These are phyloP conservation scores for Dioctria rufipes DNA, from an alignment of 2,888 invertebrate genomes.

Conservation along the genomic window DNA sequence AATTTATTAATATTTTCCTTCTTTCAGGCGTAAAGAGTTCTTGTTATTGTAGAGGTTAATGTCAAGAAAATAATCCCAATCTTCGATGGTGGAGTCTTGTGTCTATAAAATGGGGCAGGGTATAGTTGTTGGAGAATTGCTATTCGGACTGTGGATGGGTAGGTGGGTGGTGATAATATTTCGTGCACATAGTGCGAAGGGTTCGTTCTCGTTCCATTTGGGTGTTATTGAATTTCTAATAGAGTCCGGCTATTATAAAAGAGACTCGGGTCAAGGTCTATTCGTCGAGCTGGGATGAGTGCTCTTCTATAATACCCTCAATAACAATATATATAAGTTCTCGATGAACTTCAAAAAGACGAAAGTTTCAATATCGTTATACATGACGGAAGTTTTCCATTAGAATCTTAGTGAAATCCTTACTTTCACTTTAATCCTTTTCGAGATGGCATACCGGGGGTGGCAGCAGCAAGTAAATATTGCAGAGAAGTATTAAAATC, in stretches of 20 bases:
- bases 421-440: constrained; percentile 7
- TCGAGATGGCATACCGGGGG: not conserved
- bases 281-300: not conserved
- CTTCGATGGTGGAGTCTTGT: not conserved
- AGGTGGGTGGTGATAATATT: not conserved
- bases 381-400: constrained; percentile 15
- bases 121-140: too few species aligned
- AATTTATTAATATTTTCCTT: constrained; percentile 27
- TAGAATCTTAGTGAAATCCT: not conserved
- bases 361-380: constrained; percentile 44
- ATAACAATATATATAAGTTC: constrained; percentile 21
- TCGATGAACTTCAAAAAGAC: constrained; percentile 12
- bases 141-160: too few species aligned
- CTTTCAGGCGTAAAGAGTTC: constrained; percentile 13
- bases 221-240: constrained; percentile 17
- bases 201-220: not conserved
- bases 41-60: constrained; percentile 1
- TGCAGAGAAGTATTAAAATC: constrained; percentile 7
- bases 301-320: not conserved
- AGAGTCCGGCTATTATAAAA: not conserved
- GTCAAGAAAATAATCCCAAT: not conserved
- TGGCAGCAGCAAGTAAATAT: not conserved
- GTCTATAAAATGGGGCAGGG: too few species aligned
- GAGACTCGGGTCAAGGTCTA: constrained; percentile 23
- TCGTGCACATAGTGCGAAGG: constrained; percentile 2